Base-by-base conservation (phyloP, 1,140 invertebrate genomes). In the Drosophila persimilis region DNA sequence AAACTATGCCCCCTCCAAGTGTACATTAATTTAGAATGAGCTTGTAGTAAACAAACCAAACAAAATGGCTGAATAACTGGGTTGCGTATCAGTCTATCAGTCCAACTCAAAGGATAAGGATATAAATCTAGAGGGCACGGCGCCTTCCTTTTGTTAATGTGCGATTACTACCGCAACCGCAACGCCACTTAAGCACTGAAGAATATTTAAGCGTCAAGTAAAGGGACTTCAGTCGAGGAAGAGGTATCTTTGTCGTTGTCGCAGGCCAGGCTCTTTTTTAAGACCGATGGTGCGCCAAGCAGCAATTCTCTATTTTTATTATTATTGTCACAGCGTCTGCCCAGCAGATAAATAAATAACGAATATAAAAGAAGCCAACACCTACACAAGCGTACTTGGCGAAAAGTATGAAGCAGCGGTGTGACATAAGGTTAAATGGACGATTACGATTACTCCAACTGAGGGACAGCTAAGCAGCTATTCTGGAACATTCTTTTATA, bases 271-370 rank as follows among this genome's bases (percentile, higher is more conserved):
- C 31, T 50, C 50, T 45, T 62, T 69, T 64, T 69, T 63, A 69
- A 69, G 58, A 63, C 58, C 51, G 17, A 62, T 43, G 51, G 39
- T 43, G 46, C 17, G 51, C 22, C 29, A 35, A n/a, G 54, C 45
- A 48, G 55, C 57, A 51, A 26, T 60, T 51, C 26, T 52, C 39
- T 41, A 35, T 48, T 54, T 69, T 53, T 48, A 39, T 47, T 61
- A 47, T 54, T 62, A 69, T 69, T 63, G 63, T 63, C 48, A 35
- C 39, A 9, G 51, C 50, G 48, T 35, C 53, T 47, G n/a, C 43
- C 20, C 52, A 50, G 46, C 20, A 50, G 39, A 58, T 51, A 22
- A 60, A 22, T 43, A 45, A 56, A 45, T 56, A 56, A 56, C 54
- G 22, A 56, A 35, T 11, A 15, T 52, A 52, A 56, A 56, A 20